Evolutionary conservation across 2,113 vertebrate species (phyloP), one percentile per base, ranked within the genome.

Genomic region (Aptenodytes patagonicus): DNA sequence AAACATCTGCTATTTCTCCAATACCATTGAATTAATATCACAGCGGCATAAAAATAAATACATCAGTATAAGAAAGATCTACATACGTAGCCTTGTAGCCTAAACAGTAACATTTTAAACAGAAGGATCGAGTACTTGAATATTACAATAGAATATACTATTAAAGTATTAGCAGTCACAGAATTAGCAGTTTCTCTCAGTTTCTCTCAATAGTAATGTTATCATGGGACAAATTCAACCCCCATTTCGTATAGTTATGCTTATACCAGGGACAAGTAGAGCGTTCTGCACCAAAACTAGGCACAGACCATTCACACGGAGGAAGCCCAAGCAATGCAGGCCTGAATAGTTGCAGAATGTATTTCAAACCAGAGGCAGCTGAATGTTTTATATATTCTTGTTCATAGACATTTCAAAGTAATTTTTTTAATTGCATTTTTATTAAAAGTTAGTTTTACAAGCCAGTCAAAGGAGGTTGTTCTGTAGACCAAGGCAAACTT

Each of bases 31-130:
- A 92, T 79, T 89, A 93, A 77, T 73, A 90, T 19, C 17, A 85
- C 4, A 75, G 49, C 81, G 17, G 62, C 24, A 65, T 15, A 85
- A 58, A 91, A 90, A 60, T 6, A 86, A 70, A 93, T 29, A 65
- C 54, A 21, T 44, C 16, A n/a, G 68, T 89, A 13, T 83, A 91
- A 95, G 28, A 88, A 82, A 87, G 29, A 91, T 5, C 55, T 61
- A 91, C 51, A 15, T 55, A 94, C 2, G 7, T 18, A 95, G n/a
- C 65, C 60, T 78, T 17, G 18, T 66, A 94, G 16, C 24, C 31
- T 73, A 95, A 93, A 70, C 51, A 26, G 72, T 31, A 46, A 76
- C 25, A 72, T 61, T 95, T 97, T 90, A 60, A 61, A 61, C n/a
- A 61, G 21, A 85, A 40, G 46, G 40, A 47, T 10, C 58, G 25